phyloP scores from a whole-genome alignment of 2,888 invertebrate species.

The Bimastos eiseni region DNA sequence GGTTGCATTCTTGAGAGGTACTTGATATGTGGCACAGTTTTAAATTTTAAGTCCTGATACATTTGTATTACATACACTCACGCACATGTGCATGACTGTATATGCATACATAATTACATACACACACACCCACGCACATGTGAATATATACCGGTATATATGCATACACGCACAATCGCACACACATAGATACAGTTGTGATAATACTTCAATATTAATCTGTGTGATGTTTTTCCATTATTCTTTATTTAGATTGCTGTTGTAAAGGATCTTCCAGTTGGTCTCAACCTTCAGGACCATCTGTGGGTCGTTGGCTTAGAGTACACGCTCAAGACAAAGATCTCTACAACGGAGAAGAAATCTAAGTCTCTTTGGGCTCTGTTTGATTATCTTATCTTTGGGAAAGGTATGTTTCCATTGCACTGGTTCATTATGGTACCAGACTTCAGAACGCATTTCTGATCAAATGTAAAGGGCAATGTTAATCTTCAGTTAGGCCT shows the following conservation, averaged over 20 bases:
- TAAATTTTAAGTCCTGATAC: no score
- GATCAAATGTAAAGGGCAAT: background rate
- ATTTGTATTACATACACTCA: no score
- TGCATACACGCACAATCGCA: background rate
- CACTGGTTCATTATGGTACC: background rate
- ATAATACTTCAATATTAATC: background rate
- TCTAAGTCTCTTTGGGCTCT: slow-evolving; percentile 40
- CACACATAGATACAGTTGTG: background rate
- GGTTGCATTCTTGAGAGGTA: no score
- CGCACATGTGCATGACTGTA: no score
- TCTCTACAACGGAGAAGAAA: slow-evolving; percentile 40
- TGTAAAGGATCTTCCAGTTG: slow-evolving; percentile 54
- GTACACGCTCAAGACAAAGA: slow-evolving; percentile 36
- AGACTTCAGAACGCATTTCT: background rate
- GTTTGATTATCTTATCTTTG: slow-evolving; percentile 47
- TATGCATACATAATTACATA: no score
- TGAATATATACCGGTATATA: no score
- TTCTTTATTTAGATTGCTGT: slow-evolving; percentile 51
- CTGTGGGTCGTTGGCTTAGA: slow-evolving; percentile 42
- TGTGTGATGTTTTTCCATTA: background rate
- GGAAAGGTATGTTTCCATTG: slow-evolving; percentile 43
- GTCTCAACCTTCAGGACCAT: slow-evolving; percentile 56
- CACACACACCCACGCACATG: no score
- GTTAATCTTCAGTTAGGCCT: background rate
- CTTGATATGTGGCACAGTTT: no score